Conservation (phyloP, 1,140 invertebrate species). For the Delia radicum region DNA sequence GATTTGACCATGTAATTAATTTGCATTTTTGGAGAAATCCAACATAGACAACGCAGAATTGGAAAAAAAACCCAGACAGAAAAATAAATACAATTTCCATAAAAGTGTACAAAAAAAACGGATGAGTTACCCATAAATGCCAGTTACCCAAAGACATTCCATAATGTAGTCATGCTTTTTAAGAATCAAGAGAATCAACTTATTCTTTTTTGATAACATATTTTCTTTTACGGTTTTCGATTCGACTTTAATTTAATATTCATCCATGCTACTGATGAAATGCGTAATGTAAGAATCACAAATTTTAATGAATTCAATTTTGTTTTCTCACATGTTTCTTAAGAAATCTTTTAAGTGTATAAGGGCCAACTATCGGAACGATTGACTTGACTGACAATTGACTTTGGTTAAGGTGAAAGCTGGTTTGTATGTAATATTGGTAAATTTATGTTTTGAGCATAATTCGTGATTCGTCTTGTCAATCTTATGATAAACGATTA, state of each 20-base stretch:
- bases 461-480: slow-evolving; percentile 13
- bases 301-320: background rate
- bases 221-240: background rate
- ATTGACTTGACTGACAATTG: background rate
- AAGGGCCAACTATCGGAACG: background rate
- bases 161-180: background rate
- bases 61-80: background rate
- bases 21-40: slow-evolving; percentile 15
- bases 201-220: too few species aligned
- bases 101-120: background rate
- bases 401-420: background rate
- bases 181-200: background rate
- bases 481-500: slow-evolving; percentile 16
- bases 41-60: background rate
- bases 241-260: background rate
- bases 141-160: background rate
- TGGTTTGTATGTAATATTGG: background rate
- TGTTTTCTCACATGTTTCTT: background rate
- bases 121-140: background rate
- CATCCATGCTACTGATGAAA: background rate
- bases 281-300: background rate
- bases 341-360: background rate
- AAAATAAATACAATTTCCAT: background rate
- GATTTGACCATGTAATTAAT: slow-evolving; percentile 11
- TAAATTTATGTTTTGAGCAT: background rate